These are phyloP conservation scores for Pelecanoides urinatrix DNA, from an alignment of 2,113 vertebrate species.

Conservation along the genomic window DNA sequence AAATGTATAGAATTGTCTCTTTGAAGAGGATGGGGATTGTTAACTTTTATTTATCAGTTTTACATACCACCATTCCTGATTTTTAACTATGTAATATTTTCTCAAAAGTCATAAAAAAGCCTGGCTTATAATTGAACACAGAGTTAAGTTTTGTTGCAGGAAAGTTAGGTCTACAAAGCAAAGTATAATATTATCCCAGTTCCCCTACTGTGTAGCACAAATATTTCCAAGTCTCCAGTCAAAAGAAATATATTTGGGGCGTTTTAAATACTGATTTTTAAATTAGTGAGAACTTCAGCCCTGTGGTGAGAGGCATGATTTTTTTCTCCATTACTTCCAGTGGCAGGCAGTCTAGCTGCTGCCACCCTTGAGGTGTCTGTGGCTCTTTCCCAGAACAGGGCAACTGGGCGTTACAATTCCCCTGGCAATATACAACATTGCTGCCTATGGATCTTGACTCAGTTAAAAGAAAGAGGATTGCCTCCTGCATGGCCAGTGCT, in stretches of 20 bases:
- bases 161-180: neutral
- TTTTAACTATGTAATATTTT: constrained; percentile 14
- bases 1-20: neutral
- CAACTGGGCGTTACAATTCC: neutral
- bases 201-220: neutral
- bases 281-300: neutral
- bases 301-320: neutral
- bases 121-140: neutral
- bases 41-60: constrained; percentile 35
- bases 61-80: constrained; percentile 8
- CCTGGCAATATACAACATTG: accelerated
- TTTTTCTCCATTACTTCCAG: neutral
- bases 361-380: accelerated
- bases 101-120: neutral
- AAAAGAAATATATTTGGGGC: neutral
- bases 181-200: neutral
- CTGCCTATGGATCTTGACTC: neutral
- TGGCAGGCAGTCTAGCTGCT: neutral
- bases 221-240: neutral
- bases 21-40: constrained; percentile 2
- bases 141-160: neutral
- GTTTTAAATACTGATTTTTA: neutral
- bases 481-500: neutral
- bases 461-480: neutral
- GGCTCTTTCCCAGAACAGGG: neutral